Base-by-base conservation (phyloP, 2,888 invertebrate species). In the Chymomyza amoena region DNA sequence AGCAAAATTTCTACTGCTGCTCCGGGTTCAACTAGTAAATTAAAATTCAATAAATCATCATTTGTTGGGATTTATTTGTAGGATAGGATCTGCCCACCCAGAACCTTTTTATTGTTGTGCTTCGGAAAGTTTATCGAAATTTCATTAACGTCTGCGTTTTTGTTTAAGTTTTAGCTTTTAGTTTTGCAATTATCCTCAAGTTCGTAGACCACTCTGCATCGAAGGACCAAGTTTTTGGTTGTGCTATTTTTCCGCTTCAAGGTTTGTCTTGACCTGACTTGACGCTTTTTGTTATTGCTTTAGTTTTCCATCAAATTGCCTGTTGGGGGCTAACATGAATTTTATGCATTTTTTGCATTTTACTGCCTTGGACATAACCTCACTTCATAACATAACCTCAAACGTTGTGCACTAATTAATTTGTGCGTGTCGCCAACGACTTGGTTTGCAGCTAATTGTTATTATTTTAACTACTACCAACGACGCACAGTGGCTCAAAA, bases 11-110 rank as follows among this genome's bases (percentile, higher is more conserved):
- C 78, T 66, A 50, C 25, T 69, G 32, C 32, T 32, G 32, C 68
- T 61, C 20, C 16, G 57, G 57, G 25, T 15, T 10, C 60, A 28
- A 28, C 59, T 77, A 82, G 76, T 88, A 89, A 89, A 89, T 89
- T 88, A 89, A 89, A 89, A 87, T 77, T 81, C 88, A 89, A 89
- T 89, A 89, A 89, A 89, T 89, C 89, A 89, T 89, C 77, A 88
- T 89, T 89, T 89, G 79, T 77, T 81, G 76, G 76, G 73, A 71
- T 67, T 67, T 61, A 78, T 74, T 64, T 76, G 78, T 61, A 70
- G 3, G 32, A 6, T 32, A 9, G 56, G 9, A 72, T 76, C 59
- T 73, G 67, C 72, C 18, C 70, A 25, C 54, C 69, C 70, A 20
- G 20, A 61, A 25, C 18, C 28, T 16, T 52, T 45, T 66, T 15